A percentile compares a stretch with the other conserved stretches of the same genome.
phyloP scores from a whole-genome alignment of 1,140 invertebrate species.

The Dermatophagoides farinae region DNA sequence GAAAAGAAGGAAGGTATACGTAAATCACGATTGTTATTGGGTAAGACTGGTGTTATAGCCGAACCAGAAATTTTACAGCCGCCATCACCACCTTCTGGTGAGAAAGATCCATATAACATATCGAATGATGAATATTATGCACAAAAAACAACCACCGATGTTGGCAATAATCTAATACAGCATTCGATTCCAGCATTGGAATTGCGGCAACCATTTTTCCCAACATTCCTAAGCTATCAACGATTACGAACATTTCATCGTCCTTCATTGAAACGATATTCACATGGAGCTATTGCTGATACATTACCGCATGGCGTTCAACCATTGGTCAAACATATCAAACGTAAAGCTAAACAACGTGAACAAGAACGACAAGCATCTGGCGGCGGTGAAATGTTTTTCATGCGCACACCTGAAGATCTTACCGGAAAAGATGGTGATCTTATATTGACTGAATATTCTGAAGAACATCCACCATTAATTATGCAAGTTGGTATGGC shows the following conservation, averaged over 20 bases:
- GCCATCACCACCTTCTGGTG: conserved; percentile 52
- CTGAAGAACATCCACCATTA: conserved; percentile 90
- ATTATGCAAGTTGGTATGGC: conserved; percentile 97
- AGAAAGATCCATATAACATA: conserved; percentile 91
- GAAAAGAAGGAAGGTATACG: conserved; percentile 22
- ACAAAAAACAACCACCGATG: conserved; percentile 45
- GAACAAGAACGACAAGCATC: conserved; percentile 78
- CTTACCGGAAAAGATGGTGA: conserved; percentile 86
- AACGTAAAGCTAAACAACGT: conserved; percentile 74
- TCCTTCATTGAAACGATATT: conserved; percentile 64
- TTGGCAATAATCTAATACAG: conserved; percentile 36
- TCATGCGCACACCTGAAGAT: conserved; percentile 91
- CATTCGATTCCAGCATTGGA: conserved; percentile 95
- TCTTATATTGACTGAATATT: conserved; percentile 78
- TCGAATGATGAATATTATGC: conserved; percentile 95
- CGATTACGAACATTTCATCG: conserved; percentile 83
- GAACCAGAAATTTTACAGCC: conserved; percentile 55
- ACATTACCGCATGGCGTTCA: conserved; percentile 48
- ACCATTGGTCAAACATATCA: conserved; percentile 71
- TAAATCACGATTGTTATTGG: conserved; percentile 84
- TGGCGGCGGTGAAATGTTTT: conserved; percentile 94
- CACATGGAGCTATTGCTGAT: conserved; percentile 50
- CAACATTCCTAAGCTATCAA: conserved; percentile 62
- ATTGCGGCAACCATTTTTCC: conserved; percentile 76
- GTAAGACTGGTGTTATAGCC: conserved; percentile 86